Conservation (phyloP, 2,888 invertebrate species). For the Oscheius sp. region DNA sequence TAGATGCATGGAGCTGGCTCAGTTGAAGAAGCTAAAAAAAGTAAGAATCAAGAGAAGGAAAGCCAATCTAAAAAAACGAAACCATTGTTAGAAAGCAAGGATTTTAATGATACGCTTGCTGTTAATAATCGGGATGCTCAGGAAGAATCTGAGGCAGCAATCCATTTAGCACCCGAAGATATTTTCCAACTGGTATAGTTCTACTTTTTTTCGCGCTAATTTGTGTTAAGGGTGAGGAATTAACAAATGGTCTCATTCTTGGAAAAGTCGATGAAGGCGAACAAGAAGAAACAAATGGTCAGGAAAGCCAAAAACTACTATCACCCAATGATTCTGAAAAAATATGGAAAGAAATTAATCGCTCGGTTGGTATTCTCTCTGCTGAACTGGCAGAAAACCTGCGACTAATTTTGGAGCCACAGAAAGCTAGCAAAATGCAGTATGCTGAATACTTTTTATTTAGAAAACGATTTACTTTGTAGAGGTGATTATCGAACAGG, state of each 20-base stretch:
- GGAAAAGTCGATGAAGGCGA: constrained; percentile 31
- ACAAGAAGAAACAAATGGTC: neutral
- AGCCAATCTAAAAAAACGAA: constrained; percentile 36
- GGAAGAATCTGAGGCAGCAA: constrained; percentile 36
- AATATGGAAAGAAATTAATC: constrained; percentile 59
- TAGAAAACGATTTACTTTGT: neutral
- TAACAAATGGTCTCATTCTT: constrained; percentile 36
- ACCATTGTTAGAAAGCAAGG: constrained; percentile 31
- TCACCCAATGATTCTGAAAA: constrained; percentile 33
- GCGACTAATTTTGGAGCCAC: constrained; percentile 91
- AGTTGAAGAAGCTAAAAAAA: constrained; percentile 60
- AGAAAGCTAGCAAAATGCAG: constrained; percentile 86
- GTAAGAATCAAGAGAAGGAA: constrained; percentile 38
- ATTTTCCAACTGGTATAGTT: constrained; percentile 36
- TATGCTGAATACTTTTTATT: constrained; percentile 46
- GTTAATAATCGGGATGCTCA: constrained; percentile 26
- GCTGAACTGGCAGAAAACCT: constrained; percentile 91
- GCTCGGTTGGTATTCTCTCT: constrained; percentile 75
- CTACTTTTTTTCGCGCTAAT: neutral
- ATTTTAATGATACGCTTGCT: constrained; percentile 27
- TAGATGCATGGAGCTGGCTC: constrained; percentile 56
- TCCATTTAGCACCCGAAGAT: constrained; percentile 49
- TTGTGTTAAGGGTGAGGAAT: constrained; percentile 40
- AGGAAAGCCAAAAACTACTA: constrained; percentile 8
- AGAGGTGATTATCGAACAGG: constrained; percentile 95